Evolutionary conservation across 2,888 invertebrate species (phyloP).

Genomic region (Meghimatium bilineatum): DNA sequence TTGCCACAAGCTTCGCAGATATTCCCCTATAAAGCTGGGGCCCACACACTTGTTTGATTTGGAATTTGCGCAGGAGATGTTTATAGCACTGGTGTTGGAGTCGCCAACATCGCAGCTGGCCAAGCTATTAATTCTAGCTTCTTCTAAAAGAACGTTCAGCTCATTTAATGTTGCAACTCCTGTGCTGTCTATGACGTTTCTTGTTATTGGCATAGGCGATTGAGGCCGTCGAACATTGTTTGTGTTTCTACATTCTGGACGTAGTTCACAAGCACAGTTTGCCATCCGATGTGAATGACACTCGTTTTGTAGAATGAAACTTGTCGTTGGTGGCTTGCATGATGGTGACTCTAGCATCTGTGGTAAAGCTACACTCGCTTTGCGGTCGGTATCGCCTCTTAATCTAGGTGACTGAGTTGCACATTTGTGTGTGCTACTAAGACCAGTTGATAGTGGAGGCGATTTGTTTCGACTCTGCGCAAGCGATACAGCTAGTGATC

Average conservation of each 20-base stretch:
- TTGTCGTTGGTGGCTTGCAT: not conserved
- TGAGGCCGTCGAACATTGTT: too few relatives aligned
- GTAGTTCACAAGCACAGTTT: too few relatives aligned
- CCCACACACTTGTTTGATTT: not conserved
- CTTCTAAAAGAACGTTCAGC: not conserved
- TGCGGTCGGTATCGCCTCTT: not conserved
- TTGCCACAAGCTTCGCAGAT: slow-evolving; percentile 17
- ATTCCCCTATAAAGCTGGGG: slow-evolving; percentile 15
- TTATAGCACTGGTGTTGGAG: not conserved
- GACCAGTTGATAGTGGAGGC: not conserved
- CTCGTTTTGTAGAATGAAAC: not conserved
- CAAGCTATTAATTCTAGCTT: not conserved
- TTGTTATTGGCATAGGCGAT: not conserved
- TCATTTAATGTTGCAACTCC: not conserved
- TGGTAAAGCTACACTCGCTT: not conserved
- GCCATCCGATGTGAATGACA: not conserved
- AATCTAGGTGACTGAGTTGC: not conserved
- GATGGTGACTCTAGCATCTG: not conserved
- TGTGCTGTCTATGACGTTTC: not conserved
- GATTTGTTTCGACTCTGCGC: not conserved
- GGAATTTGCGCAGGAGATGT: too few relatives aligned
- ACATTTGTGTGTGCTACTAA: not conserved
- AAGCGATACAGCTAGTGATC: not conserved
- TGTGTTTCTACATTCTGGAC: not conserved
- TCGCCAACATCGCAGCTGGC: not conserved